Percentiles rank a stretch among this genome's conserved stretches.
Conservation (phyloP, 2,113 vertebrate genomes). For the Mystacornis crossleyi region DNA sequence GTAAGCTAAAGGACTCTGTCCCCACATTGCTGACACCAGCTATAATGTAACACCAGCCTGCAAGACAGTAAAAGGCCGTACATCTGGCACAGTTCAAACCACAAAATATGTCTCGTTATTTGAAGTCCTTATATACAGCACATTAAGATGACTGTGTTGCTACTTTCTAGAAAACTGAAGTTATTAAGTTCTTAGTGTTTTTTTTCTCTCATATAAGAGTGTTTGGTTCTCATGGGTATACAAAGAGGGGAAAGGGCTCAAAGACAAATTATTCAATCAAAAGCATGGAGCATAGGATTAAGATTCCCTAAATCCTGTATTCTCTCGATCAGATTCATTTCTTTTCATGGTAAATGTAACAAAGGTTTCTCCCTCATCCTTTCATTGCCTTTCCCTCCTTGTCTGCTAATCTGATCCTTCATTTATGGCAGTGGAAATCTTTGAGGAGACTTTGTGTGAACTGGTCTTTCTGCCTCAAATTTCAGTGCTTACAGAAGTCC, state of each 20-base stretch:
- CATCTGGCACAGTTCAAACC: background rate
- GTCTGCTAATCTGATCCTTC: background rate
- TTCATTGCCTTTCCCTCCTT: background rate
- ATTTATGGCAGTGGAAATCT: background rate
- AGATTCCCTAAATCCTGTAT: background rate
- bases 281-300: background rate
- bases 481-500: background rate
- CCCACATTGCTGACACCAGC: background rate
- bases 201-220: background rate
- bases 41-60: background rate
- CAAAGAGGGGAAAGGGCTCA: background rate
- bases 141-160: background rate
- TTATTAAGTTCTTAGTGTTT: background rate
- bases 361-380: background rate
- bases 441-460: background rate
- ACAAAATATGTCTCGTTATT: background rate
- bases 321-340: background rate
- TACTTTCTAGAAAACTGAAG: background rate
- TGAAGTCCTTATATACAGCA: too few species aligned
- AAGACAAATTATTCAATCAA: background rate
- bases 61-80: background rate
- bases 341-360: background rate
- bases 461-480: background rate
- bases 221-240: background rate
- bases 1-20: background rate